Evolutionary conservation across 92 coral and sea anemone species (phyloP), one percentile per base, ranked within the genome.

Genomic region (Zoanthus sansibaricus): DNA sequence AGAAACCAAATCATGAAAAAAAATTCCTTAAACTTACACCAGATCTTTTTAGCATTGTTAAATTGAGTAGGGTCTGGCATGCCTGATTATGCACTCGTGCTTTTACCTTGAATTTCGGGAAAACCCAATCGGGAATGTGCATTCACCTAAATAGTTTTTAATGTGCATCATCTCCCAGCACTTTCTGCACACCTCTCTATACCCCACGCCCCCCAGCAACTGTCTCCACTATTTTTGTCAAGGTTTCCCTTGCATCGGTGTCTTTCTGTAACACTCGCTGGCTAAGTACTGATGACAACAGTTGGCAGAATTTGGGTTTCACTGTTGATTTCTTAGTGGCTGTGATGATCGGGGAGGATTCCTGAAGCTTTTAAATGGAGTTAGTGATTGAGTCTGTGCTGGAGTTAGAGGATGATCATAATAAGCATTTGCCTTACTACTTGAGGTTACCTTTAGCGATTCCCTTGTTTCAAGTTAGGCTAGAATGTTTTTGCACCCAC

Each of bases 41-140:
- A 72, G 55, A 42, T 33, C 77, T 72, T 47, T 56, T 56, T 6
- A 71, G 76, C 76, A 71, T 33, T 47, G 76, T 9, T 15, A 70
- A 25, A 31, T 72, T 72, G 11, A 72, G 30, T 7, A 72, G 77
- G 21, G 77, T 72, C 42, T 72, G 77, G 21, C 21, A 72, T 42
- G 77, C 77, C 55, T 72, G 77, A 72, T 72, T 56, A 31, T 48
- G 75, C 9, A 71, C 48, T 42, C 75, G 75, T 71, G 75, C 48
- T 21, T 71, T 49, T 31, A 71, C 11, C 48, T 71, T 71, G n/a
- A 71, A 71, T 48, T 71, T 31, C 11, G 31, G 9, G 17, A 31
- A 16, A 61, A 61, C 69, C 25, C 25, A 61, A 18, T 61, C 25
- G 69, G 69, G 69, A 61, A 61, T 30, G n/a, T 32, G 45, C 49